A percentile compares a stretch with the other conserved stretches of the same genome.
Evolutionary conservation across 2,797 vertebrate species (phyloP).

Genomic region (Loriculus beryllinus): DNA sequence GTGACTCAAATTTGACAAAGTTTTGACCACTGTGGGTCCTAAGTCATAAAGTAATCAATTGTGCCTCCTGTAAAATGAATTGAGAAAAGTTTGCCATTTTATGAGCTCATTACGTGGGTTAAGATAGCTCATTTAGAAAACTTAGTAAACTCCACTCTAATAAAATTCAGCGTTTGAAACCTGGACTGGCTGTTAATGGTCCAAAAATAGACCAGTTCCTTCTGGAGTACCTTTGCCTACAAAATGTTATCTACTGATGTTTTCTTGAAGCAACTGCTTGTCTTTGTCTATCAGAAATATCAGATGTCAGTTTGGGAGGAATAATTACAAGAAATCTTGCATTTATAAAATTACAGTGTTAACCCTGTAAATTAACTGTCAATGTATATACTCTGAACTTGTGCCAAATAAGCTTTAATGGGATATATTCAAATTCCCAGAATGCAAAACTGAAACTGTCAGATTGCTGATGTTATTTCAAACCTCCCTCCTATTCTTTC

Average conservation of each 20-base stretch:
- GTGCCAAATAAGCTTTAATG: constrained; percentile 66
- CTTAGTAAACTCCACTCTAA: constrained; percentile 63
- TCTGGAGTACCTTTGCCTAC: constrained; percentile 36
- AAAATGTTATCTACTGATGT: constrained; percentile 49
- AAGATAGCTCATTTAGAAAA: constrained; percentile 46
- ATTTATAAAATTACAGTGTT: constrained; percentile 65
- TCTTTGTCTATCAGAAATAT: constrained; percentile 64
- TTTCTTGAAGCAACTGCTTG: constrained; percentile 62
- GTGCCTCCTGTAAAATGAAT: constrained; percentile 44
- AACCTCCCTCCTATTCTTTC: constrained; percentile 44
- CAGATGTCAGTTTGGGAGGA: constrained; percentile 60
- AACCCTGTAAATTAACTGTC: constrained; percentile 70
- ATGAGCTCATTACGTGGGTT: constrained; percentile 33
- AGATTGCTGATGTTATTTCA: constrained; percentile 63
- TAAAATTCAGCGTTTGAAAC: constrained; percentile 65
- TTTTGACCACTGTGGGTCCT: constrained; percentile 22
- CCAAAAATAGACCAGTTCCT: constrained; percentile 61
- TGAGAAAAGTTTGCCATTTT: constrained; percentile 55
- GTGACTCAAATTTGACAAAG: constrained; percentile 50
- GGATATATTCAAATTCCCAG: constrained; percentile 71
- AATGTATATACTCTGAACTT: constrained; percentile 59
- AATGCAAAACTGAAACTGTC: constrained; percentile 63
- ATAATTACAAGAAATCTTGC: constrained; percentile 67
- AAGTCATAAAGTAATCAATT: constrained; percentile 50
- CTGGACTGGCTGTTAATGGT: constrained; percentile 45